Base-by-base conservation (phyloP, 2,888 invertebrate species). In the Noctua pronuba region DNA sequence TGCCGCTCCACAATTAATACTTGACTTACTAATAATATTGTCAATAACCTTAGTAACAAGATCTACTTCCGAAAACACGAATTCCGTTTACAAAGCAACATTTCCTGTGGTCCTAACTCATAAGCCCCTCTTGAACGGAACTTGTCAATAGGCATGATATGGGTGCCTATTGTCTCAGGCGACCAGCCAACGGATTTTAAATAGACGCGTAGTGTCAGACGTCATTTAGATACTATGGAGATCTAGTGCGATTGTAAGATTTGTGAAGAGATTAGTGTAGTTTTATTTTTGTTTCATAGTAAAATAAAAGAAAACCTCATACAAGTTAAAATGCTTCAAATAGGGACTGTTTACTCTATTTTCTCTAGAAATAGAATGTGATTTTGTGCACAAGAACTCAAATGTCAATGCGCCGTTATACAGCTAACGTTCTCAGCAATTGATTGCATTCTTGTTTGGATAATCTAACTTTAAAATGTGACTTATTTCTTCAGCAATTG, bases 121-220 rank as follows among this genome's bases (percentile, higher is more conserved):
- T 46, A 60, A 46, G 13, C 31, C 69, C 68, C 73, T 49, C 46
- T 60, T 35, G 69, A 76, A 79, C 87, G 87, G 88, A 88, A 84
- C 80, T 81, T 41, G 77, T 74, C 86, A 80, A 86, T 80, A 82
- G 75, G 55, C 55, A 74, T 58, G 35, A 76, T 74, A 78, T 79
- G 68, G 78, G 38, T 60, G 46, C 70, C 68, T 79, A 85, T 87
- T 87, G 85, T 87, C 79, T 86, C 78, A 79, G 87, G 79, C 83
- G 74, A 21, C 41, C 16, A 49, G 87, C 80, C 79, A 83, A 81
- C 73, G 28, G 49, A 72, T 76, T 87, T 77, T 70, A 86, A 86
- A 84, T 83, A 78, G 79, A 82, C 44, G 62, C 44, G 38, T 86
- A 60, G 35, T 76, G 66, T 77, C 76, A 76, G 38, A 8, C n/a